Conservation (phyloP, 2,113 vertebrate species). For the Polypterus senegalus region DNA sequence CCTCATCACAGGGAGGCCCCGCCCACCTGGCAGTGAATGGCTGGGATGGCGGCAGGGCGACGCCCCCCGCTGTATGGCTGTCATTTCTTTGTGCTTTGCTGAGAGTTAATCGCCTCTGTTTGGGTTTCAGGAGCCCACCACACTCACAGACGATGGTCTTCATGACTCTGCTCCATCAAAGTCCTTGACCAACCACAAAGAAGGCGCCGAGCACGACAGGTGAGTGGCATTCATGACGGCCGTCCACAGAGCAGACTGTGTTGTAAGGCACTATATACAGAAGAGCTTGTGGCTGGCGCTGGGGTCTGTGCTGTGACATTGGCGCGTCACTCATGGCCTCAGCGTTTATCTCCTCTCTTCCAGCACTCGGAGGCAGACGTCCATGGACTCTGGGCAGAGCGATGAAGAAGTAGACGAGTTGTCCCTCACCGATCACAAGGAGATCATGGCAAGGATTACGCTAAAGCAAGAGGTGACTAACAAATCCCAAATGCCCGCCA, state of each 20-base stretch:
- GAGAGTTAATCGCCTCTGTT: not conserved
- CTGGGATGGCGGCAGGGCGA: no score
- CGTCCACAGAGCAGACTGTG: no score
- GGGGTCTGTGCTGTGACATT: no score
- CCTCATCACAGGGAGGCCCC: no score
- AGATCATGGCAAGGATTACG: conserved; percentile 85
- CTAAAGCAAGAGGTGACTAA: conserved; percentile 78
- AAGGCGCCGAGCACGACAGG: conserved; percentile 45
- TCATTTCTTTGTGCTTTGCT: no score
- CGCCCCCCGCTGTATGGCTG: no score
- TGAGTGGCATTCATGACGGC: conserved; percentile 13
- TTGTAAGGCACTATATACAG: no score
- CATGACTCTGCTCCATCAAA: conserved; percentile 41
- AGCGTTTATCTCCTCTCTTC: no score
- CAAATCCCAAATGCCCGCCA: no score
- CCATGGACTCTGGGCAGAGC: conserved; percentile 49
- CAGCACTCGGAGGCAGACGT: conserved; percentile 53
- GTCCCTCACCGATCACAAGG: conserved; percentile 86
- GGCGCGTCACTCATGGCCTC: no score
- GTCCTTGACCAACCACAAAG: conserved; percentile 46
- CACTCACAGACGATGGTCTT: conserved; percentile 35
- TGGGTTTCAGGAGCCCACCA: conserved; percentile 32
- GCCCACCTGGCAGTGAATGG: no score
- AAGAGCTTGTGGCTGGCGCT: no score
- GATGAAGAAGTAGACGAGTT: conserved; percentile 88